Percentiles rank a stretch among this genome's conserved stretches.
Evolutionary conservation across 2,113 vertebrate species (phyloP).

Genomic region (Ahaetulla prasina): DNA sequence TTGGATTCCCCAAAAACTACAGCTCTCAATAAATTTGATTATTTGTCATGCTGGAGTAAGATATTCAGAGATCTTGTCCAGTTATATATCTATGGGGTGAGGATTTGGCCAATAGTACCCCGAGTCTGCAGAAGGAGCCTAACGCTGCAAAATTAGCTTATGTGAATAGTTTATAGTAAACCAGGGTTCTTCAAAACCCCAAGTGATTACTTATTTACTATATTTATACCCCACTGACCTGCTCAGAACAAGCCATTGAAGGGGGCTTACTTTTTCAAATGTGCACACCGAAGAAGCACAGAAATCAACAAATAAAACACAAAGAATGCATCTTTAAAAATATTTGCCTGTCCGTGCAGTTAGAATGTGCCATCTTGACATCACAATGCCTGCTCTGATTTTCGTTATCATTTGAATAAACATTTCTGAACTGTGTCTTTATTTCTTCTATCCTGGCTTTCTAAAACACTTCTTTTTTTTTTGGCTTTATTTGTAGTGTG

Average conservation of each 20-base stretch:
- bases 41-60: neutral
- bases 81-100: neutral
- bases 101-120: neutral
- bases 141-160: neutral
- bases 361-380: neutral
- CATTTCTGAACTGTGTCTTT: neutral
- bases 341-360: neutral
- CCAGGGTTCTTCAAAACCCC: neutral
- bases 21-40: neutral
- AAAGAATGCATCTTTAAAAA: neutral
- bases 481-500: constrained; percentile 71
- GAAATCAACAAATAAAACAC: neutral
- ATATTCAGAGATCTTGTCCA: neutral
- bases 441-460: neutral
- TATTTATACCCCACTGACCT: neutral
- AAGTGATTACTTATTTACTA: neutral
- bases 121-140: neutral
- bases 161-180: neutral
- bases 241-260: neutral
- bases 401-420: neutral
- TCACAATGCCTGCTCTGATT: neutral
- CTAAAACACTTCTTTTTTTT: neutral
- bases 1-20: neutral
- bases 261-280: neutral
- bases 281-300: neutral